Conservation (phyloP, 1,140 invertebrate genomes). For the Aphelinus certus region DNA sequence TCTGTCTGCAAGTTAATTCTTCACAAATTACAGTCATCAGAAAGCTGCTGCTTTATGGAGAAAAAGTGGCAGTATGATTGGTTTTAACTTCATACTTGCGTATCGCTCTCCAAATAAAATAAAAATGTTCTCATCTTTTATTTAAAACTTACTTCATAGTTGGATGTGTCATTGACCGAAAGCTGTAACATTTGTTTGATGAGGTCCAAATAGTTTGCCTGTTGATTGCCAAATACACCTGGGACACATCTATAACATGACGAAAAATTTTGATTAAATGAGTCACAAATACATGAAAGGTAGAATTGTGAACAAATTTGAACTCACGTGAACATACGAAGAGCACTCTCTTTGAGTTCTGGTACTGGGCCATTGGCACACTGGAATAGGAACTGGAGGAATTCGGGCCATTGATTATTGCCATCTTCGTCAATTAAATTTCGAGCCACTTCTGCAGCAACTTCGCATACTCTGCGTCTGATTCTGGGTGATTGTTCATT, state of each 20-base stretch:
- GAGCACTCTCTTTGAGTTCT: constrained; percentile 90
- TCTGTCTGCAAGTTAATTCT: constrained; percentile 65
- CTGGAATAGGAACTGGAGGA: constrained; percentile 95
- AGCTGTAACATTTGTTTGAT: constrained; percentile 95
- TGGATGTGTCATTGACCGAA: constrained; percentile 76
- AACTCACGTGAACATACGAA: constrained; percentile 91
- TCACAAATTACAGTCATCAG: constrained; percentile 66
- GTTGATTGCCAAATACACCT: constrained; percentile 96
- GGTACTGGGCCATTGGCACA: constrained; percentile 86
- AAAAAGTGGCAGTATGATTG: constrained; percentile 52
- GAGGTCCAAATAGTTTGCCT: constrained; percentile 88
- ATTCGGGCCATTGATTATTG: constrained; percentile 96
- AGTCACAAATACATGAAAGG: neutral
- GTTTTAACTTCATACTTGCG: constrained; percentile 43
- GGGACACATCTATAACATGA: constrained; percentile 81
- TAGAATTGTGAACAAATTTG: neutral
- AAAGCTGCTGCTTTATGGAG: constrained; percentile 59
- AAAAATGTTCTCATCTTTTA: neutral
- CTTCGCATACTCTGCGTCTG: constrained; percentile 92
- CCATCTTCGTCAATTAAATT: constrained; percentile 97
- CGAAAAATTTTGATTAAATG: constrained; percentile 37
- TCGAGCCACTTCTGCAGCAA: constrained; percentile 91
- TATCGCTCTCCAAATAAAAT: constrained; percentile 56
- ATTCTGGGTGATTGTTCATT: constrained; percentile 82
- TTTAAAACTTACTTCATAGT: constrained; percentile 69